A percentile compares a stretch with the other conserved stretches of the same genome.
Conservation (phyloP, 1,140 invertebrate genomes). For the Drosophila biarmipes region DNA sequence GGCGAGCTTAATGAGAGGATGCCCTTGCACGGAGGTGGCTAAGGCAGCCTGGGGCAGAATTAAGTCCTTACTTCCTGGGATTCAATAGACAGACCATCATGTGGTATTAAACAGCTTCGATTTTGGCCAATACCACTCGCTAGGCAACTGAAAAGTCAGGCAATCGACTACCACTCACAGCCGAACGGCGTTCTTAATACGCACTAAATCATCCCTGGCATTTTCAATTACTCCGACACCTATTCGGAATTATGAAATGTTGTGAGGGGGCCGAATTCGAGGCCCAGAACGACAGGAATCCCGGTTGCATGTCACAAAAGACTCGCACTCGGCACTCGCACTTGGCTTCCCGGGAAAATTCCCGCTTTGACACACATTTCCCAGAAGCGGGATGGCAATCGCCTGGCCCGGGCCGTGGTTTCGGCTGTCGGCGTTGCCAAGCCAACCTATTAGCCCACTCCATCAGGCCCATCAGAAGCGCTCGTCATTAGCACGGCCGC, state of each 20-base stretch:
- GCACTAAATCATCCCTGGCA: background rate
- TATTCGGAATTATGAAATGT: conserved; percentile 6
- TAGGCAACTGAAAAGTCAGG: background rate
- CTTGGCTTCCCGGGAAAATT: conserved; percentile 11
- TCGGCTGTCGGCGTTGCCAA: conserved; percentile 21
- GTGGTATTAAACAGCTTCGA: too few relatives aligned
- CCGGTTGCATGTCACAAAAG: conserved; percentile 18
- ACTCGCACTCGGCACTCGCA: conserved; percentile 6
- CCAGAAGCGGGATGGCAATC: conserved; percentile 9
- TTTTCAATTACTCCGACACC: background rate
- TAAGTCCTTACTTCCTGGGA: background rate
- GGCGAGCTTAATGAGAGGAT: conserved; percentile 15
- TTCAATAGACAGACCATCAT: background rate
- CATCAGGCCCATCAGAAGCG: conserved; percentile 34
- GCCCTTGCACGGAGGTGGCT: background rate
- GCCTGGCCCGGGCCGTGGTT: background rate
- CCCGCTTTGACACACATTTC: conserved; percentile 29
- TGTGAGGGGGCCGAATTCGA: background rate
- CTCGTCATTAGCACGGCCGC: conserved; percentile 34
- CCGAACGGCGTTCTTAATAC: background rate
- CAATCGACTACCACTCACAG: background rate
- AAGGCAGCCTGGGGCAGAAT: background rate
- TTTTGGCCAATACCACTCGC: too few relatives aligned
- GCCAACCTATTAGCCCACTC: conserved; percentile 49
- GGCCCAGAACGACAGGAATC: conserved; percentile 14